phyloP scores from a whole-genome alignment of 1,140 invertebrate species.

The Papilio polytes region DNA sequence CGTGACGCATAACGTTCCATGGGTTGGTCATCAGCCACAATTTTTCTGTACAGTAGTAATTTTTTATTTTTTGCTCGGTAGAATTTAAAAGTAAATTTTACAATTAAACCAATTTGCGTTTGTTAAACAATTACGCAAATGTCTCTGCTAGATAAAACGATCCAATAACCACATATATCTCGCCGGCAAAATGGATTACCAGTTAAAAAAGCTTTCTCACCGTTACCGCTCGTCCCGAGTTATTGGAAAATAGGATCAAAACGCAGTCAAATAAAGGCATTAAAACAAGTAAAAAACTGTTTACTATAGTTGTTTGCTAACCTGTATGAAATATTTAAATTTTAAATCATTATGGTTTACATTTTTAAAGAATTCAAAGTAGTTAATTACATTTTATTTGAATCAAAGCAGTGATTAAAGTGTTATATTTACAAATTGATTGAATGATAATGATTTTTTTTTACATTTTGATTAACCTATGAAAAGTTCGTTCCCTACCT shows the following conservation, averaged over 20 bases:
- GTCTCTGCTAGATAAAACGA: background rate
- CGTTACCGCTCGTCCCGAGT: background rate
- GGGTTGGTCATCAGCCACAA: too few species aligned
- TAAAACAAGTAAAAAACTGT: background rate
- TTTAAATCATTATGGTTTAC: background rate
- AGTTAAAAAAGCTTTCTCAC: background rate
- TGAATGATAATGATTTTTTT: background rate
- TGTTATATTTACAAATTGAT: background rate
- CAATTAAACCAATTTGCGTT: background rate
- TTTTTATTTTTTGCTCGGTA: too few species aligned
- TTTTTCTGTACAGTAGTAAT: too few species aligned
- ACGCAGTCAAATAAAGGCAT: background rate
- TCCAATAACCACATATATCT: background rate
- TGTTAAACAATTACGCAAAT: background rate
- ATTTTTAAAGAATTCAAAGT: background rate
- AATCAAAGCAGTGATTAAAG: background rate
- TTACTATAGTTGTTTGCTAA: background rate
- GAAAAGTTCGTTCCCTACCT: background rate
- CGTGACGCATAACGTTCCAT: too few species aligned
- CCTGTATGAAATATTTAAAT: background rate
- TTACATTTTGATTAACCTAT: too few species aligned
- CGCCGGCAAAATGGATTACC: background rate
- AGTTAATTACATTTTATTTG: background rate
- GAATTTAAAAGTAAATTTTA: background rate
- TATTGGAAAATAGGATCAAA: background rate